Base-by-base conservation (phyloP, 1,140 invertebrate genomes). In the Drosophila pallidifrons region DNA sequence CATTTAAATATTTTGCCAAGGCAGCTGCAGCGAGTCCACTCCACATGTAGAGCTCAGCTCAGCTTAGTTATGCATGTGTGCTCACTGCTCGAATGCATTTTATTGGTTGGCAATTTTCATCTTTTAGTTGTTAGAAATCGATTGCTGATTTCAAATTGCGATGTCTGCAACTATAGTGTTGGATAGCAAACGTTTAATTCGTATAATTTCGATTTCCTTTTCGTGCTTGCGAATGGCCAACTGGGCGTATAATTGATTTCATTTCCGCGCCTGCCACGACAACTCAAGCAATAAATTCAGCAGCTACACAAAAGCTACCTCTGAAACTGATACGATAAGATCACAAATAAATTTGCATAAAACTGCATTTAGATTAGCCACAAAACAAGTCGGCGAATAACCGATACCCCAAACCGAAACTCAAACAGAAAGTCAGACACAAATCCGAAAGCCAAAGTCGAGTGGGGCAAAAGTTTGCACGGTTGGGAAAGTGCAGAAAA, bases 221-320 rank as follows among this genome's bases (percentile, higher is more conserved):
- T 83, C 74, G 74, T 86, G 74, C 77, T 60, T 64, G 54, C 61
- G 74, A 83, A 72, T 73, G 73, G 55, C 83, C 49, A 88, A 88
- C 83, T 69, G 80, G 83, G 85, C 85, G 83, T 83, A 80, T 88
- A 88, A 88, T 88, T 88, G 83, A 88, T 88, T 88, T 61, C 70
- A 88, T 79, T 83, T 88, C 83, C 83, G 77, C 64, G 70, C 70
- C 68, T 79, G 76, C 77, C 71, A 76, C 67, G 52, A 71, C 52
- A 65, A 46, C 60, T 52, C 68, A 63, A 76, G 68, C 77, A 78
- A 82, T 87, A 87, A 82, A 77, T 74, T 69, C 66, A 38, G 60
- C 41, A 43, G 60, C 79, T 67, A 82, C 61, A 76, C 75, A 87
- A 80, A 71, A 35, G 35, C 35, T 8, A 41, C 54, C 79, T 80